These are phyloP conservation scores for Opisthograptis luteolata DNA, from an alignment of 2,888 invertebrate genomes.

Conservation along the genomic window DNA sequence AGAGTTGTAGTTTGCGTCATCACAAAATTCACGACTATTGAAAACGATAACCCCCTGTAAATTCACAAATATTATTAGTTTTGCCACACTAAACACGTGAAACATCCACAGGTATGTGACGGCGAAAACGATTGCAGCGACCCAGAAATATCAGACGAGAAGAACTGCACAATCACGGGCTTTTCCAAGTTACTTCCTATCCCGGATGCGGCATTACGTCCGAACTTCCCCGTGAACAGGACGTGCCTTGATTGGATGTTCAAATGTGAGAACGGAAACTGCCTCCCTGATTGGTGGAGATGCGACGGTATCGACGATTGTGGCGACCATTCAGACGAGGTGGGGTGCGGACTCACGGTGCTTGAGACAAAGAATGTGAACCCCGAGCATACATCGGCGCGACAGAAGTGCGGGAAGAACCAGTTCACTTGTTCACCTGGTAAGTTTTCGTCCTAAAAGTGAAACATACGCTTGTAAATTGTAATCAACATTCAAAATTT, in stretches of 20 bases:
- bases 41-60: no score
- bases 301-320: conserved; percentile 92
- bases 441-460: no score
- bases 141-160: conserved; percentile 87
- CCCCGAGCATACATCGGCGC: conserved; percentile 49
- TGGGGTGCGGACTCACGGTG: conserved; percentile 78
- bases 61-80: no score
- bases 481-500: background rate
- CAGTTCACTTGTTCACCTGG: conserved; percentile 77
- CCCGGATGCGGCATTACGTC: conserved; percentile 49
- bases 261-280: conserved; percentile 87
- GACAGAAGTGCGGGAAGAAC: conserved; percentile 64
- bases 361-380: conserved; percentile 49
- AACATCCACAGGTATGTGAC: conserved; percentile 84
- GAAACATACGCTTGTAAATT: no score
- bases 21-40: no score
- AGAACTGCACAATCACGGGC: conserved; percentile 83
- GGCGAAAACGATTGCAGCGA: conserved; percentile 89
- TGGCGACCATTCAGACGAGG: conserved; percentile 89
- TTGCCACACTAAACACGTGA: no score
- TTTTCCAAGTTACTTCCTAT: conserved; percentile 62
- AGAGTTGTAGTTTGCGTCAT: no score
- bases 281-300: conserved; percentile 92
- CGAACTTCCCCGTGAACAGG: conserved; percentile 58
- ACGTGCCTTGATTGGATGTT: conserved; percentile 92